A percentile compares a stretch with the other conserved stretches of the same genome.
These are phyloP conservation scores for Aleiodes alternator DNA, from an alignment of 2,888 invertebrate species.

Conservation along the genomic window DNA sequence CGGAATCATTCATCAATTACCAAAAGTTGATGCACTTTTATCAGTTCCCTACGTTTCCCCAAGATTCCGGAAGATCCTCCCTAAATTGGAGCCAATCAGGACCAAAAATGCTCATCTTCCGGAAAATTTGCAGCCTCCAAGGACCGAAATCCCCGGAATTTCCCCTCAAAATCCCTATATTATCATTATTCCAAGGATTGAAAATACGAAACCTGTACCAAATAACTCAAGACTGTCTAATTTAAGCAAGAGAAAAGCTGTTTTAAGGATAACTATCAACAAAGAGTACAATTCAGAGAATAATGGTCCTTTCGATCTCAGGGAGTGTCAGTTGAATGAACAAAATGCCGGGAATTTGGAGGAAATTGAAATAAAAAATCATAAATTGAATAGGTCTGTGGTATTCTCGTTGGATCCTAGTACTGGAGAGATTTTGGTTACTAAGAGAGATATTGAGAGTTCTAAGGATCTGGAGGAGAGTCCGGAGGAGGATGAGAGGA, in stretches of 20 bases:
- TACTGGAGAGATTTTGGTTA: slow-evolving; percentile 56
- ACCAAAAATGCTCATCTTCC: too few relatives aligned
- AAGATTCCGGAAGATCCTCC: slow-evolving; percentile 47
- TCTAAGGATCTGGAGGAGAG: slow-evolving; percentile 20
- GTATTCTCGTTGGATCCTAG: slow-evolving; percentile 58
- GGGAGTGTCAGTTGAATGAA: slow-evolving; percentile 28
- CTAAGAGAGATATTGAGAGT: slow-evolving; percentile 45
- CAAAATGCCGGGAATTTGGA: slow-evolving; percentile 25
- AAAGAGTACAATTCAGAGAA: slow-evolving; percentile 49
- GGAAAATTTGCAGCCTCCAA: too few relatives aligned
- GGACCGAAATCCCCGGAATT: too few relatives aligned
- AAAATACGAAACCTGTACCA: slow-evolving; percentile 15
- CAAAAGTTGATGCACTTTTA: neutral
- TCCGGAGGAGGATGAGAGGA: neutral
- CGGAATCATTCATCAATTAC: neutral
- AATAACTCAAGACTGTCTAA: slow-evolving; percentile 9
- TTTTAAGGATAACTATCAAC: slow-evolving; percentile 59
- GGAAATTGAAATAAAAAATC: slow-evolving; percentile 56
- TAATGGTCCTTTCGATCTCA: neutral
- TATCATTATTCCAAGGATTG: slow-evolving; percentile 32
- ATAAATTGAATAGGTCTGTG: slow-evolving; percentile 46
- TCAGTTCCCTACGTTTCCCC: neutral
- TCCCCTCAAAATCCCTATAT: slow-evolving; percentile 34
- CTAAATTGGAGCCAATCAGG: slow-evolving; percentile 35
- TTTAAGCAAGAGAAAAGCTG: slow-evolving; percentile 49